Evolutionary conservation across 1,140 invertebrate genomes (phyloP).

Genomic region (Phenacoccus solenopsis): DNA sequence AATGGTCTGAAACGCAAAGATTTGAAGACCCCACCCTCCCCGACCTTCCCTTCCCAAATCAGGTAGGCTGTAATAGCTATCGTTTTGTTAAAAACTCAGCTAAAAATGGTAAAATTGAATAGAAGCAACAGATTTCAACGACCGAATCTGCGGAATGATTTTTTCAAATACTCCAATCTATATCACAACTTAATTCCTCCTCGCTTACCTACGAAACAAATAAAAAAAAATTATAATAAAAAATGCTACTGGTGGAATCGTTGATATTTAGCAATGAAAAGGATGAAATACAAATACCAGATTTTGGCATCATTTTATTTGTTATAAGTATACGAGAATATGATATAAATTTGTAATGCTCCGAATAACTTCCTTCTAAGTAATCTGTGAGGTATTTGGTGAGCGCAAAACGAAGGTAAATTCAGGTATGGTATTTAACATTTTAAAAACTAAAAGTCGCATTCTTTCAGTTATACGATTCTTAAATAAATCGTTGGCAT

Average conservation of each 20-base stretch:
- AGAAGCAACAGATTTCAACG: too few relatives aligned
- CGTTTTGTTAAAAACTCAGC: too few relatives aligned
- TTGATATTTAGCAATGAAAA: background rate
- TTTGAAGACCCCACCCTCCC: too few relatives aligned
- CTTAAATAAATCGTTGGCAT: slow-evolving; percentile 8
- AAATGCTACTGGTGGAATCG: background rate
- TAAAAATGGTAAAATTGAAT: too few relatives aligned
- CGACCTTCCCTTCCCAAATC: too few relatives aligned
- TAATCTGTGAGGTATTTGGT: background rate
- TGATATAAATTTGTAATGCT: slow-evolving; percentile 10
- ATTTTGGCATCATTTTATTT: background rate
- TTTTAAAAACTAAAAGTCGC: slow-evolving; percentile 6
- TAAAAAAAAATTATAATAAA: background rate
- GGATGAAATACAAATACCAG: slow-evolving; percentile 5
- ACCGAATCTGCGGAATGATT: too few relatives aligned
- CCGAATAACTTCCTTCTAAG: background rate
- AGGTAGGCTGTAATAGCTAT: too few relatives aligned
- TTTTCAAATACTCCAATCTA: too few relatives aligned
- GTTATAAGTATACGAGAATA: background rate
- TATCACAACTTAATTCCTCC: background rate
- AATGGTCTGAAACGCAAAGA: too few relatives aligned
- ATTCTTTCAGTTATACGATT: slow-evolving; percentile 5
- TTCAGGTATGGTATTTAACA: background rate
- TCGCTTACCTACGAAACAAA: background rate
- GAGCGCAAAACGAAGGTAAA: background rate